Conservation (phyloP, 2,888 invertebrate species). For the Rhopalosiphum nymphaeae region DNA sequence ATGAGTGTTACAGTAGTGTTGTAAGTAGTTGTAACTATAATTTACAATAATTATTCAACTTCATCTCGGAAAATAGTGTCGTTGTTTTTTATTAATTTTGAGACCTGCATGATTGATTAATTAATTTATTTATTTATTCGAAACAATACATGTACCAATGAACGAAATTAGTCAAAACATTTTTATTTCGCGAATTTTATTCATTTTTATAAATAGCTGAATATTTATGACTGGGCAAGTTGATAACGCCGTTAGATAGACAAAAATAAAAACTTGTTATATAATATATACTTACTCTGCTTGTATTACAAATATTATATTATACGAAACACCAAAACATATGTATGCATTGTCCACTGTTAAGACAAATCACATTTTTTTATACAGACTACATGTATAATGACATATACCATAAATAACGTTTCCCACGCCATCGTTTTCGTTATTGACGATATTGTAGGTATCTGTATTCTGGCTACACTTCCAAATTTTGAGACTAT, state of each 20-base stretch:
- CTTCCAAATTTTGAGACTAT: not conserved
- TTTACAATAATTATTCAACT: not conserved
- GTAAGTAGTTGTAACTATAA: not conserved
- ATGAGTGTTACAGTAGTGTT: not conserved
- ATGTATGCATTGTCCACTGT: not conserved
- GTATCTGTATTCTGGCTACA: not conserved
- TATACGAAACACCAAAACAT: not conserved
- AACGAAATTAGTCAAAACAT: constrained; percentile 28
- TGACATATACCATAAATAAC: not conserved
- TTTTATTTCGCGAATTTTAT: not conserved
- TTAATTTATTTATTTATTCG: no score
- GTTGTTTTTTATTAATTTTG: not conserved
- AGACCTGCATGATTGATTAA: no score
- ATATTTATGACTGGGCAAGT: constrained; percentile 26
- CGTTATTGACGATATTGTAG: not conserved
- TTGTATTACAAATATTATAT: not conserved
- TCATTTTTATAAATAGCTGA: not conserved
- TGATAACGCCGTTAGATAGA: not conserved
- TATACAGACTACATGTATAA: not conserved
- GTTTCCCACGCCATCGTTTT: not conserved
- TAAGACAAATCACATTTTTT: not conserved
- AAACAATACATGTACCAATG: not conserved
- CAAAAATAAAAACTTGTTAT: constrained; percentile 24
- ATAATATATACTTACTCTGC: not conserved
- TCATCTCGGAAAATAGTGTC: not conserved